Conservation (phyloP, 64 coral and sea anemone genomes). For the Montipora sp. region DNA sequence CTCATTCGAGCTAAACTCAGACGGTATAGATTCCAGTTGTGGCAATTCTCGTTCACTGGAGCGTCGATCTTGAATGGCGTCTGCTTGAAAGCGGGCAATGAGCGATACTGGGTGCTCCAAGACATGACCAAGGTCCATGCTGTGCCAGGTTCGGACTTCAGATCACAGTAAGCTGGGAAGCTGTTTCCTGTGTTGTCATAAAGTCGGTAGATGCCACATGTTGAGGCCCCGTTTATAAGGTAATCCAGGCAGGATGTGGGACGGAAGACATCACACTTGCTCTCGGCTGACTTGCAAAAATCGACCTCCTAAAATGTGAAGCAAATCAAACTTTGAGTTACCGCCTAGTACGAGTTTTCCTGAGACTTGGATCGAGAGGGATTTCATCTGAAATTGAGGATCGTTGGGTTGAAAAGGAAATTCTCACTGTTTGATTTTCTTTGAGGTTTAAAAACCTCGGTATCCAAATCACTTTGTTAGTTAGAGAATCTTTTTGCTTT, state of each 20-base stretch:
- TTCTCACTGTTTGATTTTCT: too few relatives aligned
- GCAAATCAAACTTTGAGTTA: too few relatives aligned
- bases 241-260: constrained; percentile 26
- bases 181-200: constrained; percentile 20
- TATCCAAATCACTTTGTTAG: too few relatives aligned
- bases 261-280: too few relatives aligned
- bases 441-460: too few relatives aligned
- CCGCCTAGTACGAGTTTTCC: too few relatives aligned
- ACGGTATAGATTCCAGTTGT: constrained; percentile 49
- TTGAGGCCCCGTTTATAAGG: neutral
- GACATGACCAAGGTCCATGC: constrained; percentile 55
- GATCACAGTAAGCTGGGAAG: constrained; percentile 45
- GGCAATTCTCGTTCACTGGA: constrained; percentile 48
- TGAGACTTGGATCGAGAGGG: too few relatives aligned
- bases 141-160: constrained; percentile 41
- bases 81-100: neutral
- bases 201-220: constrained; percentile 38
- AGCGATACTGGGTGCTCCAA: neutral
- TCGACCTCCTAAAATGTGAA: too few relatives aligned
- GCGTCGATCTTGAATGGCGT: constrained; percentile 3
- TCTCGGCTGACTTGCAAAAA: too few relatives aligned
- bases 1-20: constrained; percentile 28
- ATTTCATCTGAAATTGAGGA: too few relatives aligned
- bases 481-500: too few relatives aligned
- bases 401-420: too few relatives aligned